Base-by-base conservation (phyloP, 2,888 invertebrate genomes). In the Gisinianus flammeolus region DNA sequence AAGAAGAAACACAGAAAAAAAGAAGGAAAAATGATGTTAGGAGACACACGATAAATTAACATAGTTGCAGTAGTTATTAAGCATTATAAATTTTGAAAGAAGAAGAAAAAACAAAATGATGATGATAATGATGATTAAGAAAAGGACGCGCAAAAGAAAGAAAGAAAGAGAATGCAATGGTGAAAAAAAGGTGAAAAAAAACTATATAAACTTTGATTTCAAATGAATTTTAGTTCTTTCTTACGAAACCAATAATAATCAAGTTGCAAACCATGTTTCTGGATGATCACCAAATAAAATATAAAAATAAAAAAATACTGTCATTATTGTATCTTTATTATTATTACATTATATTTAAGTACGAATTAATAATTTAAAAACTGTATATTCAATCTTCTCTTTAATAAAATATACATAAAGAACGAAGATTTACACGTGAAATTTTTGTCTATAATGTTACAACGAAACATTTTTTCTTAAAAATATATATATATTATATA, bases 271-370 rank as follows among this genome's bases (percentile, higher is more conserved):
- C 64, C 64, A 26, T 24, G 10, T 64, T 64, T 28, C 6, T 64
- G 64, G 19, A 64, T 26, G 6, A 64, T 22, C 22, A 56, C 56
- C n/a, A 64, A 56, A 56, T 56, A 22, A 64, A 64, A 12, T 64
- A 24, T 3, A 24, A 28, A 26, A 4, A 28, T 26, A 26, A 64
- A 26, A 22, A n/a, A 56, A n/a, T 64, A 64, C 24, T 26, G 28
- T 76, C 22, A 68, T 76, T 76, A 76, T 66, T 67, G 76, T 76
- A 76, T 76, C 44, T 33, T 73, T 56, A 74, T 33, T 66, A 75
- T 62, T 74, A 22, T 64, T 12, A 74, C 26, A 64, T 64, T 26
- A n/a, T n/a, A 74, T 73, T 31, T 66, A 35, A 74, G 56, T 33
- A 52, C 68, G 56, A 76, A 64, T 44, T 33, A 62, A 64, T 68